phyloP scores from a whole-genome alignment of 2,888 invertebrate species.

The Pandemis corylana region DNA sequence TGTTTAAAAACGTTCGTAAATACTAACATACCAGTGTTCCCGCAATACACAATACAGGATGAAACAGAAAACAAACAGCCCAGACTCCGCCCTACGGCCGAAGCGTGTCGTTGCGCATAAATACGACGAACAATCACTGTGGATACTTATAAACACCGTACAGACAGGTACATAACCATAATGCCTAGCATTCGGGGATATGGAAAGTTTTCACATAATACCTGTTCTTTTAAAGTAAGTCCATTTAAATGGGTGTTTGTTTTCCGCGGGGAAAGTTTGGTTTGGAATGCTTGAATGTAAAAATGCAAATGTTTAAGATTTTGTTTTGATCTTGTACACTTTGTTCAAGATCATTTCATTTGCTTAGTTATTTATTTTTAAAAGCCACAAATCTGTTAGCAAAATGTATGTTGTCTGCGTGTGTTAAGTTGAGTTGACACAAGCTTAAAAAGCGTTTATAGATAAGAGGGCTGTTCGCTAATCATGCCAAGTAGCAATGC shows the following conservation, averaged over 20 bases:
- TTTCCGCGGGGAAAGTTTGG: too few relatives aligned
- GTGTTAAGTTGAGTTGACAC: too few relatives aligned
- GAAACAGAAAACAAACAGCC: slow-evolving; percentile 23
- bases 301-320: too few relatives aligned
- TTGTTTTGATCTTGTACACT: too few relatives aligned
- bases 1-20: background rate
- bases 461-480: too few relatives aligned
- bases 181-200: slow-evolving; percentile 54
- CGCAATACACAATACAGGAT: background rate
- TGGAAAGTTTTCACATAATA: slow-evolving; percentile 52
- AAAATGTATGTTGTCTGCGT: too few relatives aligned
- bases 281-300: too few relatives aligned
- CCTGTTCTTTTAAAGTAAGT: background rate
- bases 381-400: too few relatives aligned
- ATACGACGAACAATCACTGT: slow-evolving; percentile 70
- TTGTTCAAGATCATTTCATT: too few relatives aligned
- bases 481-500: too few relatives aligned
- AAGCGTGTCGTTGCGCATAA: slow-evolving; percentile 61
- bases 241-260: background rate
- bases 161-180: slow-evolving; percentile 58
- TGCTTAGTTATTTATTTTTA: too few relatives aligned
- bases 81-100: slow-evolving; percentile 8
- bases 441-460: too few relatives aligned
- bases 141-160: slow-evolving; percentile 60
- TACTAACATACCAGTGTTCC: background rate